Conservation (phyloP, 92 coral and sea anemone genomes). For the Hydrozoanthus gracilis region DNA sequence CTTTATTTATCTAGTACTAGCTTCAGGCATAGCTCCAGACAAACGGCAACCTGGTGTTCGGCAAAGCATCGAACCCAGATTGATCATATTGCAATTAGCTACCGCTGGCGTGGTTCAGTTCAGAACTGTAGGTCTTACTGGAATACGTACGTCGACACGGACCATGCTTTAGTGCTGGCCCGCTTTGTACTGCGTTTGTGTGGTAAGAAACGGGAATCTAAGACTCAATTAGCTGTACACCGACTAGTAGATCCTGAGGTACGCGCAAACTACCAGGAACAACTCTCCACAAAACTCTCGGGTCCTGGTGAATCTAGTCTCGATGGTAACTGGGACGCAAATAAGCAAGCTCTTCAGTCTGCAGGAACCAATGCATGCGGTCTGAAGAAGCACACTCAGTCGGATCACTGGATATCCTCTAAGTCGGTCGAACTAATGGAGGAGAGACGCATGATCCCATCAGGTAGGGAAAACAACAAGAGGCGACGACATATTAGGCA, state of each 20-base stretch:
- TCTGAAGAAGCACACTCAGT: background rate
- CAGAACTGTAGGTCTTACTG: background rate
- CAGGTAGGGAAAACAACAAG: background rate
- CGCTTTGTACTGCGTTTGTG: background rate
- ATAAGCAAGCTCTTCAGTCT: background rate
- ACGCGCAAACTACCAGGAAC: background rate
- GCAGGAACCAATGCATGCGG: background rate
- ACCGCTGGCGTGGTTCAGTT: too few relatives aligned
- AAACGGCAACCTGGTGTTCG: background rate
- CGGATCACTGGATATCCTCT: background rate
- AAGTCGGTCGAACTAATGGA: background rate
- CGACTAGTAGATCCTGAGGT: background rate
- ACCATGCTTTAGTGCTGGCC: background rate
- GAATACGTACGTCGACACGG: too few relatives aligned
- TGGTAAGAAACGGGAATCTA: background rate
- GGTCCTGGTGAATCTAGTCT: background rate
- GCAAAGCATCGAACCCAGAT: background rate
- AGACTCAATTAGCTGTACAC: background rate
- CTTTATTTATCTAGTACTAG: background rate
- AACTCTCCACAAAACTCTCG: background rate
- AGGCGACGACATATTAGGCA: background rate
- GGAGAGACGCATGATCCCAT: background rate
- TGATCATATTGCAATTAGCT: too few relatives aligned
- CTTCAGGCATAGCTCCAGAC: background rate
- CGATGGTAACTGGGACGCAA: background rate